Base-by-base conservation (phyloP, 2,797 vertebrate species). In the Hydrophis major region DNA sequence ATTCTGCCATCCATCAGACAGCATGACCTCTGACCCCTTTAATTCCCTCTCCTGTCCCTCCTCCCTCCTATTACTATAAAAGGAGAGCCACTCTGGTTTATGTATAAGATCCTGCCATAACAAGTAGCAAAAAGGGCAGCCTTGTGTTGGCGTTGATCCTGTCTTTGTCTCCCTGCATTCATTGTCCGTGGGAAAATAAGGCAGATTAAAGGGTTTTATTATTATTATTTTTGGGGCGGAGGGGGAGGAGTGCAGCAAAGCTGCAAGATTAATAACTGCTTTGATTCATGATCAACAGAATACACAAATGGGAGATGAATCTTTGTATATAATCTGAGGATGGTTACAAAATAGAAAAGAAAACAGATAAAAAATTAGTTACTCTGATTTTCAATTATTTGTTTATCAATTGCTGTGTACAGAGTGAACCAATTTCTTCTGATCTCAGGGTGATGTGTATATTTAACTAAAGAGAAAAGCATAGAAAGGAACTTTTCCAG, bases 121-220 rank as follows among this genome's bases (percentile, higher is more conserved):
- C 91, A 96, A 97, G 94, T 94, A 92, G 92, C 95, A 94, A 96
- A 97, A 96, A 96, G 87, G 90, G 95, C 95, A 96, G 96, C 93
- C 96, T 91, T 95, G 94, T 63, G 93, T 94, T 97, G 95, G 95
- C 96, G 93, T 90, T 94, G 96, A 96, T 95, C 94, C 95, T 96
- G 95, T 94, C 96, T 97, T 97, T 94, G 95, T 96, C 96, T 96
- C 95, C 96, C 94, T 96, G 93, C 95, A 94, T 95, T 96, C 96
- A 96, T 96, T 97, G 96, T 97, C 94, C 93, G 90, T 94, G 94
- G 95, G 96, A 97, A 97, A 94, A 97, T 95, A 97, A 93, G 93
- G 90, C 92, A 95, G 96, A 96, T 97, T 97, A 97, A 96, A 95
- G 92, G 92, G 91, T 91, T 94, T 96, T 93, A 42, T 60, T 83